Base-by-base conservation (phyloP, 2,888 invertebrate genomes). In the Phymatocera aterrima region DNA sequence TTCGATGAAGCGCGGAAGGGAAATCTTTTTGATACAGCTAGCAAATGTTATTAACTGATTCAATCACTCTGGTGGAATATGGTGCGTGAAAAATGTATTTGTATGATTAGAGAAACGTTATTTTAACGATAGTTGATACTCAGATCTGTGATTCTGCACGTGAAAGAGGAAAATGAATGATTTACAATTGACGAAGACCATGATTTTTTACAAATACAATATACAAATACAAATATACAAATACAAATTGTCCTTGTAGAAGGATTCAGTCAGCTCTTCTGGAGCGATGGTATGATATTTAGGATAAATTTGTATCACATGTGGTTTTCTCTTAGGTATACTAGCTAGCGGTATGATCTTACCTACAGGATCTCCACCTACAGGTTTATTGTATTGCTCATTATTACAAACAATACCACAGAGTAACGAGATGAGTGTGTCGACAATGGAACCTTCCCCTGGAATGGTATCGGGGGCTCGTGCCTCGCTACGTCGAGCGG, bases 341-440 rank as follows among this genome's bases (percentile, higher is more conserved):
- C 8, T 75, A 75, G 57, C 75, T 57, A 57, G 28, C 75, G 43
- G 31, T 78, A 84, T 87, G 82, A n/a, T 84, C 86, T 89, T 89
- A 89, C 89, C 89, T 88, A 87, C n/a, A n/a, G n/a, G n/a, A n/a
- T n/a, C n/a, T n/a, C n/a, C n/a, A n/a, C n/a, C 86, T n/a, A 57
- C 57, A 77, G 85, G 60, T 74, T 88, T 87, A 88, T 87, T 85
- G 87, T 86, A 87, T 83, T 89, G 89, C 83, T 89, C 88, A 82
- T 89, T 87, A 85, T 85, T 88, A 86, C 89, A 89, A 88, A 89
- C 83, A 89, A 89, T 83, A 86, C 89, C 87, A 85, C 91, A 91
- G 85, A 91, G 87, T 84, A 90, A 85, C 81, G 90, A 89, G 88
- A 91, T 88, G 87, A 91, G 79, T 81, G 87, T 87, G 83, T 88